Evolutionary conservation across 2,113 vertebrate genomes (phyloP), one percentile per base, ranked within the genome.

Genomic region (Dipodomys spectabilis): DNA sequence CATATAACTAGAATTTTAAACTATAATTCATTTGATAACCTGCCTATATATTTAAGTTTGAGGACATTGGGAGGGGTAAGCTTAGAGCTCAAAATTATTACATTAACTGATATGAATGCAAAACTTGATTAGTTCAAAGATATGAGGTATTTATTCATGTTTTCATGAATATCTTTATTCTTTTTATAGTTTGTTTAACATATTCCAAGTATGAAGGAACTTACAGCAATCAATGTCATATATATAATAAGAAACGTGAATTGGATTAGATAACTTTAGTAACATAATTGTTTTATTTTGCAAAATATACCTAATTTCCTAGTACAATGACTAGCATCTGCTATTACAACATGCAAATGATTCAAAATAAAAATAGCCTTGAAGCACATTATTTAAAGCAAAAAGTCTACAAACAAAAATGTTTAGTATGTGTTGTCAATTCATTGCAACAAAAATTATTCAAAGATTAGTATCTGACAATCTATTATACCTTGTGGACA

Each of bases 261-360:
- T 65, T 92, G 20, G 4, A 80, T 83, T 90, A 80, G 32, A 87
- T n/a, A 92, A 73, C 81, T 74, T 87, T 88, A 88, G 23, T 32
- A 88, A 72, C 12, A 72, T 72, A 39, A 84, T 65, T 92, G 35
- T n/a, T 69, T 71, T 32, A 80, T 53, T 95, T 86, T 93, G 86
- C 82, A 73, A 86, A 82, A 57, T 75, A 71, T 2, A 8, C 39
- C 44, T 90, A 39, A 74, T 94, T 92, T 90, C 39, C 60, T 68
- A 80, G 77, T 83, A 19, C 16, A 79, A 65, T 57, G 28, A 15
- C 53, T 92, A 84, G 69, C 18, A 72, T 90, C 32, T 90, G 68
- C 32, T 77, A 87, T 5, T 8, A 20, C 67, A 93, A 62, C 1
- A 10, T 9, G 23, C 67, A 93, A 78, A 27, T 73, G 78, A 88